Base-by-base conservation (phyloP, 2,797 vertebrate species). In the Anabacerthia variegaticeps region DNA sequence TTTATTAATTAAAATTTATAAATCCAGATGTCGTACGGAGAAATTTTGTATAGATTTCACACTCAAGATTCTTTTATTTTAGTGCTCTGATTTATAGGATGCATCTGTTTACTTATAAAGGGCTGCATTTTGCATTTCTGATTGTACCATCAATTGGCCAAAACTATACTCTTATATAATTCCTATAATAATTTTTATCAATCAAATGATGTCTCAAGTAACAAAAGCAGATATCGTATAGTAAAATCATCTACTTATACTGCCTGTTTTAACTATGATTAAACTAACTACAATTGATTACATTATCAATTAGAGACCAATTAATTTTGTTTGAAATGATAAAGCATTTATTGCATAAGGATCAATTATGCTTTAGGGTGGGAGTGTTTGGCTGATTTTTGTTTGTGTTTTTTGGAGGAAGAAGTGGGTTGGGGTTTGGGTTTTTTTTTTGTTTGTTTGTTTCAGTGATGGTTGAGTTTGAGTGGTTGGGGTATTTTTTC, bases 381-480 rank as follows among this genome's bases (percentile, higher is more conserved):
- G 19, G 9, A 69, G 68, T n/a, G 5, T 41, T 66, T 59, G 9
- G 12, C 39, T 34, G 24, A 9, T 12, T n/a, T 77, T 75, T 19
- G 6, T 66, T 32, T 12, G 1, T 24, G 14, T 4, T 43, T 48
- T 37, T 34, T 22, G 1, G 4, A 4, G 5, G 12, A 12, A 54
- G 19, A 10, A 44, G 21, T 32, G 21, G 7, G 7, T 14, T 51
- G 16, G 5, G 4, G 22, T 49, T 27, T 28, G 28, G 2, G 3
- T 8, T 6, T 5, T 16, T 58, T 22, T 56, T 27, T 49, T 15
- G 14, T 26, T 49, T 44, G 18, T 46, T 46, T 46, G 10, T 23
- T 23, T 22, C 13, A 10, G 44, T 43, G 46, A 11, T 55, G 9
- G 13, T 77, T 32, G 12, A 18, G 30, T 44, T 43, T 39, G 15